Evolutionary conservation across 2,113 vertebrate genomes (phyloP).

Genomic region (Pangasianodon gigas): DNA sequence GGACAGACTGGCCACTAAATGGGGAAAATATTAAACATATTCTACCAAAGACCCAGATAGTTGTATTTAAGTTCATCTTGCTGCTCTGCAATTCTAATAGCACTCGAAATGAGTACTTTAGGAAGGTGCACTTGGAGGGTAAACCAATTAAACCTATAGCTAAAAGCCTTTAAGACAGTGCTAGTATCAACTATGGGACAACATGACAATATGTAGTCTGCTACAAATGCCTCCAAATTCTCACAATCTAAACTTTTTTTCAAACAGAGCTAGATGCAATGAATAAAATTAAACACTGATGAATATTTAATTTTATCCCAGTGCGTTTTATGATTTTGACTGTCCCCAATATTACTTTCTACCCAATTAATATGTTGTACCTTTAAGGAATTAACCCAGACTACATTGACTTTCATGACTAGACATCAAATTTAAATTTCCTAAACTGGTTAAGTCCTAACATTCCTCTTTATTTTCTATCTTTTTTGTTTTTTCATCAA

Average conservation of each 20-base stretch:
- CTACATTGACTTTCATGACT: background rate
- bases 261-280: background rate
- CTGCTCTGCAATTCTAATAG: background rate
- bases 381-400: background rate
- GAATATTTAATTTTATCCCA: background rate
- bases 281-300: background rate
- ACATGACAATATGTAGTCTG: background rate
- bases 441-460: background rate
- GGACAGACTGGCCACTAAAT: background rate
- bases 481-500: background rate
- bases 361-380: background rate
- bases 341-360: background rate
- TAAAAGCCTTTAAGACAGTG: background rate
- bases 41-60: background rate
- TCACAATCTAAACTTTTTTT: background rate
- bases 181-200: background rate
- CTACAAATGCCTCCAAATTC: background rate
- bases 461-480: background rate
- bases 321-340: background rate
- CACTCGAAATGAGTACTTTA: background rate
- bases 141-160: background rate
- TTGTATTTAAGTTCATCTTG: background rate
- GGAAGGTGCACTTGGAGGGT: background rate
- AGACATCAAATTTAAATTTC: background rate
- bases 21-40: background rate